These are phyloP conservation scores for Oryzias celebensis DNA, from an alignment of 2,113 vertebrate genomes.

Conservation along the genomic window DNA sequence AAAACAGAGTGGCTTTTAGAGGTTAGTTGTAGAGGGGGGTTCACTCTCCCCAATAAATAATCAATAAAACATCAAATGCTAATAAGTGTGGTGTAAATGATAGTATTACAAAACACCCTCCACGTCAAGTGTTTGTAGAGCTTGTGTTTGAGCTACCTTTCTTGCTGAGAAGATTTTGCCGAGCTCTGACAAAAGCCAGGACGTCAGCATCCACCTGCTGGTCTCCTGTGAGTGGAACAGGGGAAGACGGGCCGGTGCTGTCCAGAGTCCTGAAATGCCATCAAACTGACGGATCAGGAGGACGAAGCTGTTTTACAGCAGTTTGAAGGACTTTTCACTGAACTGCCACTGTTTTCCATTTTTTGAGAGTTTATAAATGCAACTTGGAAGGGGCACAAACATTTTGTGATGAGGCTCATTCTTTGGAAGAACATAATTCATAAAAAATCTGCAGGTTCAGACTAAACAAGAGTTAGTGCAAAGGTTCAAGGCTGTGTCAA, in stretches of 20 bases:
- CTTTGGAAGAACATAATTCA: background rate
- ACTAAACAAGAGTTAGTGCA: background rate
- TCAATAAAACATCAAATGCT: too few relatives aligned
- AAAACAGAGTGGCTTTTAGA: too few relatives aligned
- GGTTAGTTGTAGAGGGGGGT: too few relatives aligned
- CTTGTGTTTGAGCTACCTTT: slow-evolving; percentile 72
- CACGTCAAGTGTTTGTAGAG: too few relatives aligned
- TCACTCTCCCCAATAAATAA: too few relatives aligned
- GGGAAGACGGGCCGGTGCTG: slow-evolving; percentile 62
- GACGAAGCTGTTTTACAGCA: slow-evolving; percentile 15
- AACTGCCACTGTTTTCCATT: slow-evolving; percentile 22
- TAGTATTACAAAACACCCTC: too few relatives aligned
- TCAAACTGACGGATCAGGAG: background rate
- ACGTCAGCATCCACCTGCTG: slow-evolving; percentile 86
- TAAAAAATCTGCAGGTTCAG: slow-evolving; percentile 26
- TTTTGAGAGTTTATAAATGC: slow-evolving; percentile 45
- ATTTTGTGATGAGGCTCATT: slow-evolving; percentile 20
- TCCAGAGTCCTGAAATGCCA: slow-evolving; percentile 71
- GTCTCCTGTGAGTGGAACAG: slow-evolving; percentile 88
- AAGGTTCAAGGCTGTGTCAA: background rate
- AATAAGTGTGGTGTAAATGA: too few relatives aligned
- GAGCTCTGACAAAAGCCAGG: slow-evolving; percentile 89
- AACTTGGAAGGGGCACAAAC: slow-evolving; percentile 52
- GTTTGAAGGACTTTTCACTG: background rate
- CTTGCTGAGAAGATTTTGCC: slow-evolving; percentile 83